These are phyloP conservation scores for Drosophila punjabiensis DNA, from an alignment of 1,140 invertebrate genomes.

Conservation along the genomic window DNA sequence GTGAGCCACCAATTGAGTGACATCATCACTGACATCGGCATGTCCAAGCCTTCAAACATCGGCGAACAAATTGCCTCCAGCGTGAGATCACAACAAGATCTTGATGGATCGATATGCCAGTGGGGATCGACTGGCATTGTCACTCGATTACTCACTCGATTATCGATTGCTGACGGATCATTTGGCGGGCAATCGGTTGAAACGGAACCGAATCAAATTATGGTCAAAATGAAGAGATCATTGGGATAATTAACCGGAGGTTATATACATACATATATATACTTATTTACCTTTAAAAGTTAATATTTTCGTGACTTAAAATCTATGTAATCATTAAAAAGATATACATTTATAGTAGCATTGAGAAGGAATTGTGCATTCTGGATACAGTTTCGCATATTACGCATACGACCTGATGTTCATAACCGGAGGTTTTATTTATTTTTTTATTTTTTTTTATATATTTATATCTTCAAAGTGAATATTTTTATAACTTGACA, in stretches of 20 bases:
- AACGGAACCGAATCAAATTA: background rate
- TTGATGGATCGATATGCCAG: conserved; percentile 22
- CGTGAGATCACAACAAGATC: conserved; percentile 35
- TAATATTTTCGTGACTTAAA: background rate
- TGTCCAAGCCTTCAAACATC: conserved; percentile 24
- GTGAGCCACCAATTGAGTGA: conserved; percentile 43
- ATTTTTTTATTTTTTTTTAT: too few species aligned
- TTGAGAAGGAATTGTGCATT: background rate
- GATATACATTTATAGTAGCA: too few species aligned
- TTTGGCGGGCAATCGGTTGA: background rate
- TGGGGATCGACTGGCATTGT: conserved; percentile 15
- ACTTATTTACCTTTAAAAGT: background rate
- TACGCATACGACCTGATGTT: conserved; percentile 6
- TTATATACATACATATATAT: background rate
- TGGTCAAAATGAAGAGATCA: background rate
- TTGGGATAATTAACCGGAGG: background rate
- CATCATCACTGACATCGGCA: conserved; percentile 26
- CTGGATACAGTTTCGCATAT: background rate
- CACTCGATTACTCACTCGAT: conserved; percentile 28
- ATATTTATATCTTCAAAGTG: too few species aligned
- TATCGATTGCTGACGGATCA: conserved; percentile 18
- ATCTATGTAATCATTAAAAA: background rate
- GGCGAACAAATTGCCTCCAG: conserved; percentile 19
- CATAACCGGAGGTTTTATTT: too few species aligned
- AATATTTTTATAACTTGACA: background rate